phyloP scores from a whole-genome alignment of 1,140 invertebrate genomes.

The Amphibalanus amphitrite region DNA sequence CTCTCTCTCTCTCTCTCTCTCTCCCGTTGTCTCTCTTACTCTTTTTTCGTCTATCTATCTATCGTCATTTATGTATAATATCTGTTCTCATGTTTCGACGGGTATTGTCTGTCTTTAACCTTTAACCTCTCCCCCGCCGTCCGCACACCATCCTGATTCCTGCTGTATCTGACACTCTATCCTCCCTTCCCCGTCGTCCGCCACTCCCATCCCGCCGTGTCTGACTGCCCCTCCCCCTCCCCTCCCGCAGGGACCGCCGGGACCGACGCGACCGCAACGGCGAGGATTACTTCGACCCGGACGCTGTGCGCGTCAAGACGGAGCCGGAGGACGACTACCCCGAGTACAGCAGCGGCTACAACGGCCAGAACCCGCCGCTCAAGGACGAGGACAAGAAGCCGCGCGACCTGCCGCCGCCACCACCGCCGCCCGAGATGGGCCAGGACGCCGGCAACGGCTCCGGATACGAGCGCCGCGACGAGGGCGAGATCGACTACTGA shows the following conservation, averaged over 20 bases:
- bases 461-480: not conserved
- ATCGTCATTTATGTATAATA: too few species aligned
- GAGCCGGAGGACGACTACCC: constrained; percentile 19
- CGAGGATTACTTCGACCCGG: constrained; percentile 12
- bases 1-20: not conserved
- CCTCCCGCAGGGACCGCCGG: not conserved
- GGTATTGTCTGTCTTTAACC: too few species aligned
- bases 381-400: constrained; percentile 17
- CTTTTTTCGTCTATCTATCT: not conserved
- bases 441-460: not conserved
- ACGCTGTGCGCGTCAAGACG: constrained; percentile 18
- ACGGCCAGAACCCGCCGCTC: constrained; percentile 19
- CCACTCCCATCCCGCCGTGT: constrained; percentile 11
- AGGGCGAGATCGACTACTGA: not conserved
- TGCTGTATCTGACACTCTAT: not conserved
- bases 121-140: not conserved
- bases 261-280: constrained; percentile 12
- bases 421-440: too few species aligned
- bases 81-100: too few species aligned
- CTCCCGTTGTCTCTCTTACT: not conserved
- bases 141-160: not conserved
- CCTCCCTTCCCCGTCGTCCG: constrained; percentile 4
- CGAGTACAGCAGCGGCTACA: constrained; percentile 12
- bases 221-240: too few species aligned
- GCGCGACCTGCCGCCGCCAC: not conserved